Percentiles rank a stretch among this genome's conserved stretches.
Conservation (phyloP, 2,113 vertebrate genomes). For the Indicator indicator region DNA sequence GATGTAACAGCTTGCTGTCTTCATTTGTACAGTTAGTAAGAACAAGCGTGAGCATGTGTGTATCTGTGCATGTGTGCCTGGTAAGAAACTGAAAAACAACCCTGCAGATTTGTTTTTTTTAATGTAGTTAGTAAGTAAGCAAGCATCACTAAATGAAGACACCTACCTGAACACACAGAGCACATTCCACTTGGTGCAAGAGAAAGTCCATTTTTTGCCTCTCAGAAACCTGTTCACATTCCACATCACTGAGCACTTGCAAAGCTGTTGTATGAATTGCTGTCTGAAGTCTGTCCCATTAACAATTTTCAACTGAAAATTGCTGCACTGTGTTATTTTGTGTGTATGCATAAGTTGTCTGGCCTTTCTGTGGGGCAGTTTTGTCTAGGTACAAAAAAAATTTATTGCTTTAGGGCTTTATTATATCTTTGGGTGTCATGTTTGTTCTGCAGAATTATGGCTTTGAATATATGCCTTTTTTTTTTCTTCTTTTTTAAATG, state of each 20-base stretch:
- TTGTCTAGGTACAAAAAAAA: neutral
- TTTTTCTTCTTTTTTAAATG: neutral
- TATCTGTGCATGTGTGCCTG: neutral
- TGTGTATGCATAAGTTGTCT: neutral
- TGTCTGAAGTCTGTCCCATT: neutral
- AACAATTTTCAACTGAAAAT: neutral
- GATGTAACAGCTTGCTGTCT: neutral
- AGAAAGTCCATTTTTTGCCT: neutral
- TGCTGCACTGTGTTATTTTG: neutral
- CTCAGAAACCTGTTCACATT: constrained; percentile 25
- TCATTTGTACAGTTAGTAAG: neutral
- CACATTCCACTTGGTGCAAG: neutral
- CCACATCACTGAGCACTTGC: neutral
- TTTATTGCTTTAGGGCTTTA: neutral
- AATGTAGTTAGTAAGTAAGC: neutral
- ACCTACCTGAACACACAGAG: neutral
- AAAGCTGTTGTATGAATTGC: neutral
- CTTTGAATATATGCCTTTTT: neutral
- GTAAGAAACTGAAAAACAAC: neutral
- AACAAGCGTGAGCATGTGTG: neutral
- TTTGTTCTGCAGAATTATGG: neutral
- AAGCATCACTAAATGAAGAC: neutral
- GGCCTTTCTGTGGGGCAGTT: neutral
- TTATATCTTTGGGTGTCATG: neutral
- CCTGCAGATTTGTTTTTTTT: neutral